Conservation (phyloP, 2,797 vertebrate species). For the Microtus agrestis region DNA sequence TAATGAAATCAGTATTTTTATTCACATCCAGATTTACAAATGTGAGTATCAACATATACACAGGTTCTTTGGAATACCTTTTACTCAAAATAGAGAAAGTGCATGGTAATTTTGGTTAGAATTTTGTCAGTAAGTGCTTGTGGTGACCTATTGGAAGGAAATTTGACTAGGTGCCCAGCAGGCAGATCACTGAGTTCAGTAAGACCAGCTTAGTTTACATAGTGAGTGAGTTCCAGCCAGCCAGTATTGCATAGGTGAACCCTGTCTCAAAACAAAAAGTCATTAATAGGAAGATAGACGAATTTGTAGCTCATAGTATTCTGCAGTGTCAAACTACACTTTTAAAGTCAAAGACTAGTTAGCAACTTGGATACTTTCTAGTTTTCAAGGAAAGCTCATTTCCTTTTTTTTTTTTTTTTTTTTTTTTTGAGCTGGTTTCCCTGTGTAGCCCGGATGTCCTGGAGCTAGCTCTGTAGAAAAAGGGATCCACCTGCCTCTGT, state of each 20-base stretch:
- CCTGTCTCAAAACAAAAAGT: not conserved
- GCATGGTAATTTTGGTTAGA: constrained; percentile 44
- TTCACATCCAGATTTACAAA: not conserved
- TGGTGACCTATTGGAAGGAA: constrained; percentile 22
- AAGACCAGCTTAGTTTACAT: not conserved
- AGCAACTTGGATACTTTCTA: not conserved
- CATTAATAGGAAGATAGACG: not conserved
- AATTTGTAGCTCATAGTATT: not conserved
- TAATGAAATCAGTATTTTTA: constrained; percentile 32
- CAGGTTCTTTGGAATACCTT: constrained; percentile 34
- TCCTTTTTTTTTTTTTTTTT: not conserved
- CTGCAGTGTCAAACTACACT: constrained; percentile 12
- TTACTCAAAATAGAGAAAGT: constrained; percentile 49
- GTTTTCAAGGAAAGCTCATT: constrained; percentile 26
- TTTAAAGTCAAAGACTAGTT: not conserved
- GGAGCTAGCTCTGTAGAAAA: not conserved
- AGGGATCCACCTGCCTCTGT: not conserved
- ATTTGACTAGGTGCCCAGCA: constrained; percentile 44
- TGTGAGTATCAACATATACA: constrained; percentile 55
- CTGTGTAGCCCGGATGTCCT: not conserved
- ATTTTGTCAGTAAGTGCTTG: constrained; percentile 23
- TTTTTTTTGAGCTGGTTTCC: not conserved
- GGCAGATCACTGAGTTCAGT: not conserved
- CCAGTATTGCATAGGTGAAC: not conserved
- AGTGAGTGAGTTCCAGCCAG: not conserved